phyloP scores from a whole-genome alignment of 2,888 invertebrate genomes.

The Escarpia spicata region DNA sequence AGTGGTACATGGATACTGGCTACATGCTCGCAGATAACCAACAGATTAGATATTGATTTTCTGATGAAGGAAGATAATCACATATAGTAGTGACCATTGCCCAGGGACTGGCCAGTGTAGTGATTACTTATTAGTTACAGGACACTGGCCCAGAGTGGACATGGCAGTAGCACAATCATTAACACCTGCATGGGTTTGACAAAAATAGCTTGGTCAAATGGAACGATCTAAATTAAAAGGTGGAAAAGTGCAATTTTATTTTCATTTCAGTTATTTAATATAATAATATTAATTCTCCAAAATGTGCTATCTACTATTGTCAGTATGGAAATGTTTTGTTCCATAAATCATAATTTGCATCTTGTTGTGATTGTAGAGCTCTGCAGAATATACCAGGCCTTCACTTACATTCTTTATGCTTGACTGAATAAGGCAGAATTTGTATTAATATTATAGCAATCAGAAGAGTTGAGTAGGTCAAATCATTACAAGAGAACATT shows the following conservation, averaged over 20 bases:
- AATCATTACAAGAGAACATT: no score
- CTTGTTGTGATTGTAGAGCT: no score
- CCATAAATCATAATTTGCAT: no score
- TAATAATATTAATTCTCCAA: no score
- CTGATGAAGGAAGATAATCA: neutral
- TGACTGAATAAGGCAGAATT: no score
- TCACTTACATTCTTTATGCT: no score
- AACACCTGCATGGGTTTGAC: neutral
- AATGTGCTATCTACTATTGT: no score
- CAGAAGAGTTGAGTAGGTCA: no score
- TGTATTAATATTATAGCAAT: no score
- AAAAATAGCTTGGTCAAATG: neutral
- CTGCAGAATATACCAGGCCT: no score
- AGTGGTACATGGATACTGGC: neutral
- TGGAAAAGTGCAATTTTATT: neutral
- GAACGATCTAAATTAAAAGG: neutral
- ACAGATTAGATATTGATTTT: neutral
- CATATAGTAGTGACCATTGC: neutral
- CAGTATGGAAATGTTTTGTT: no score
- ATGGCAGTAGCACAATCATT: neutral
- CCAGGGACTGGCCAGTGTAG: neutral
- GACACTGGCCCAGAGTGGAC: neutral
- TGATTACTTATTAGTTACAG: neutral
- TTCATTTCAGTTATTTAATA: no score
- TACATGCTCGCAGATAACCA: neutral